A percentile compares a stretch with the other conserved stretches of the same genome.
These are phyloP conservation scores for Condylostylus longicornis DNA, from an alignment of 1,140 invertebrate species.

Conservation along the genomic window DNA sequence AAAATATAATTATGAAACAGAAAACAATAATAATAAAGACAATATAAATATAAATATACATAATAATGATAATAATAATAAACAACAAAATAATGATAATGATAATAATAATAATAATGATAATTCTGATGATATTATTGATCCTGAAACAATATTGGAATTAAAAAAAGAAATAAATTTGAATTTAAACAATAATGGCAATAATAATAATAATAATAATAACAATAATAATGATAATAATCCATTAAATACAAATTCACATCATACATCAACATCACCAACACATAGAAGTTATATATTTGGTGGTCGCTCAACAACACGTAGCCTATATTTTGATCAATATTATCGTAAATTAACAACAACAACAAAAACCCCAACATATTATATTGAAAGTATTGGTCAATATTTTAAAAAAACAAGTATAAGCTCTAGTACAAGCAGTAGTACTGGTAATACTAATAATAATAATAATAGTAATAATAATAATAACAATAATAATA, in stretches of 20 bases:
- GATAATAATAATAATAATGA: not conserved
- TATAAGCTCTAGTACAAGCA: no score
- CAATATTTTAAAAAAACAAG: conserved; percentile 17
- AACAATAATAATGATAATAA: conserved; percentile 1
- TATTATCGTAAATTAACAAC: conserved; percentile 28
- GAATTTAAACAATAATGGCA: no score
- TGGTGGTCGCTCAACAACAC: conserved; percentile 9
- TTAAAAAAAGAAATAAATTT: conserved; percentile 1
- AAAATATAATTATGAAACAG: no score
- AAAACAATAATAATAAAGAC: no score
- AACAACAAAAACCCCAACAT: no score
- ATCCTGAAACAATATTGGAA: conserved; percentile 2
- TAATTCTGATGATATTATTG: conserved; percentile 2
- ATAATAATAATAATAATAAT: not conserved
- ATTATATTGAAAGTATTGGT: conserved; percentile 25
- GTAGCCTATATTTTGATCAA: conserved; percentile 22
- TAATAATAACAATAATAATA: conserved; percentile 17
- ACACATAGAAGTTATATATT: conserved; percentile 8
- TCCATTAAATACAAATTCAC: not conserved
- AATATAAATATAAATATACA: no score
- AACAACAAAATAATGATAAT: no score
- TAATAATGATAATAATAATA: no score
- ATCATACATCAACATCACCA: conserved; percentile 2
- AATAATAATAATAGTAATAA: conserved; percentile 10
- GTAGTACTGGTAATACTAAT: no score